These are phyloP conservation scores for Achroia grisella DNA, from an alignment of 1,140 invertebrate species.

Conservation along the genomic window DNA sequence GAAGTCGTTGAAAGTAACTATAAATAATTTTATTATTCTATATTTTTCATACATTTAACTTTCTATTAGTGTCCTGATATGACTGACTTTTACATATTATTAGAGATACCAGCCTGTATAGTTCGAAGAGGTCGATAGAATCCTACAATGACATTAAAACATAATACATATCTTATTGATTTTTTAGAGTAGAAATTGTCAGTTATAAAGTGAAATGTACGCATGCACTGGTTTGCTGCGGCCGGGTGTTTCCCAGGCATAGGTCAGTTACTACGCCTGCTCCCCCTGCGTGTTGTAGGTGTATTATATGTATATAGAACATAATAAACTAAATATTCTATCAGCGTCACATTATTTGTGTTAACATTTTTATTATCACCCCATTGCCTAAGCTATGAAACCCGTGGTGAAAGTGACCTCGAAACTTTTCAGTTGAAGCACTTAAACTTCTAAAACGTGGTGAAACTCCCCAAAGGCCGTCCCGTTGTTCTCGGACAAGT, in stretches of 20 bases:
- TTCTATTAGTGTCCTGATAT: too few relatives aligned
- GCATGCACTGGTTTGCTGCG: conserved; percentile 33
- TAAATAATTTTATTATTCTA: too few relatives aligned
- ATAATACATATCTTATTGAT: too few relatives aligned
- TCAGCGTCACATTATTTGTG: background rate
- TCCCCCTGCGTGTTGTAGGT: conserved; percentile 5
- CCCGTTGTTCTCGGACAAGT: conserved; percentile 2
- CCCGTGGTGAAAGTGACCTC: background rate
- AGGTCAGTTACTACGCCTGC: conserved; percentile 44
- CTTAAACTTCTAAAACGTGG: background rate
- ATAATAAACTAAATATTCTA: background rate
- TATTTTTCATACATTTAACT: too few relatives aligned
- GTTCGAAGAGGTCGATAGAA: too few relatives aligned
- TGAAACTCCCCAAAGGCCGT: background rate
- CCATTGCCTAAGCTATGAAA: background rate
- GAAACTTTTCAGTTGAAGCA: background rate
- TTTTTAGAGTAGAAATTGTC: too few relatives aligned
- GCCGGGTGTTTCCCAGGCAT: conserved; percentile 28
- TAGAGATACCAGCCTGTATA: too few relatives aligned
- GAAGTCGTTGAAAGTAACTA: too few relatives aligned
- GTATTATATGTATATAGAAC: background rate
- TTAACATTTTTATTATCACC: background rate
- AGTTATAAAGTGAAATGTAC: conserved; percentile 31
- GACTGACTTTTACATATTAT: too few relatives aligned
- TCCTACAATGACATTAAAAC: too few relatives aligned